A percentile compares a stretch with the other conserved stretches of the same genome.
Evolutionary conservation across 2,113 vertebrate genomes (phyloP).

Genomic region (Xiphorhynchus elegans): DNA sequence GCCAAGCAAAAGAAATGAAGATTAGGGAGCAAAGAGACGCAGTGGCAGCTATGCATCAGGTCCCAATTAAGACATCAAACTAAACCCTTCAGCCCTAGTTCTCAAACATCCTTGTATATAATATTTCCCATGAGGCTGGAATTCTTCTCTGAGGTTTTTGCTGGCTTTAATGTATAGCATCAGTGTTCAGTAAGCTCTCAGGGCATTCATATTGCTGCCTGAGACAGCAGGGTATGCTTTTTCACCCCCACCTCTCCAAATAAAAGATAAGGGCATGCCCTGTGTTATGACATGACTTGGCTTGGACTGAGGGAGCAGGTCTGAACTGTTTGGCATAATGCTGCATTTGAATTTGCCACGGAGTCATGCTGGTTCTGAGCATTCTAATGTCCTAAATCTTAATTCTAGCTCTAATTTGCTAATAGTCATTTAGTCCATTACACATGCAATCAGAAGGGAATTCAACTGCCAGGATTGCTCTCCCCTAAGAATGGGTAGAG

Average conservation of each 20-base stretch:
- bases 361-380: background rate
- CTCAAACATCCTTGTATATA: conserved; percentile 64
- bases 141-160: conserved; percentile 33
- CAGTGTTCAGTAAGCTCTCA: conserved; percentile 24
- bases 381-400: background rate
- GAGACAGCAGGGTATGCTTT: conserved; percentile 24
- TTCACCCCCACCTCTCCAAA: background rate
- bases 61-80: conserved; percentile 71
- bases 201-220: background rate
- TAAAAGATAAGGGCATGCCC: background rate
- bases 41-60: conserved; percentile 68
- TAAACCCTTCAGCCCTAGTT: conserved; percentile 52
- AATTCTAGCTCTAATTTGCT: background rate
- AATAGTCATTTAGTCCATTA: background rate
- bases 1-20: conserved; percentile 70
- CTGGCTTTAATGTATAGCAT: conserved; percentile 55
- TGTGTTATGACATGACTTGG: background rate
- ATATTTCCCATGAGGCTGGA: conserved; percentile 57
- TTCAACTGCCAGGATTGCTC: background rate
- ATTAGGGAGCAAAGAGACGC: conserved; percentile 51
- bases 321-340: background rate
- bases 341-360: background rate
- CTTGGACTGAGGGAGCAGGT: background rate
- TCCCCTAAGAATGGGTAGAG: background rate
- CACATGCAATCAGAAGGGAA: background rate